phyloP scores from a whole-genome alignment of 2,797 vertebrate genomes.

The Onychomys torridus region DNA sequence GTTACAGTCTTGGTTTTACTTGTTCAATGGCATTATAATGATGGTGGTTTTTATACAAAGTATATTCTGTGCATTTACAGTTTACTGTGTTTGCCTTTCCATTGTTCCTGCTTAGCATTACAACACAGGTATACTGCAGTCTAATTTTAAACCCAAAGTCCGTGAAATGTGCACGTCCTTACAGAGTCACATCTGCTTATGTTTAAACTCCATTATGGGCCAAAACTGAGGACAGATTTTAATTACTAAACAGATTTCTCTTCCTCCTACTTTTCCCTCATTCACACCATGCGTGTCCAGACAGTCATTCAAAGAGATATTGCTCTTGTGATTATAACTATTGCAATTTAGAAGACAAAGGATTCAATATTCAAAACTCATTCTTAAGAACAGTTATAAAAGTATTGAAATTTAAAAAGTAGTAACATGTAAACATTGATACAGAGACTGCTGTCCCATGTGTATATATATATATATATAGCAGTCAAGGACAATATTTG shows the following conservation, averaged over 20 bases:
- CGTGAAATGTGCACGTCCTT: conserved; percentile 82
- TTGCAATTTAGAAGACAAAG: conserved; percentile 89
- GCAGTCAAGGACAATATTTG: conserved; percentile 85
- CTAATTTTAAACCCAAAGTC: conserved; percentile 83
- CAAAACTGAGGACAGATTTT: conserved; percentile 51
- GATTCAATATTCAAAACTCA: conserved; percentile 90
- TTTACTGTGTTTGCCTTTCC: conserved; percentile 76
- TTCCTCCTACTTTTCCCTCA: conserved; percentile 63
- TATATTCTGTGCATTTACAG: conserved; percentile 75
- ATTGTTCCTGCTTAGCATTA: conserved; percentile 79
- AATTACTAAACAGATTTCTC: conserved; percentile 70
- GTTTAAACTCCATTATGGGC: conserved; percentile 59
- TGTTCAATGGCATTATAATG: conserved; percentile 66
- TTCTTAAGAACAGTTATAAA: conserved; percentile 95
- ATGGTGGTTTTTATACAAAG: conserved; percentile 58
- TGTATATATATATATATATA: conserved; percentile 61
- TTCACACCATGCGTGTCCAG: conserved; percentile 83
- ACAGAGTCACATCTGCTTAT: conserved; percentile 68
- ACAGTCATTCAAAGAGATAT: conserved; percentile 91
- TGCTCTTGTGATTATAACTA: conserved; percentile 89
- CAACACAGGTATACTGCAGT: conserved; percentile 78
- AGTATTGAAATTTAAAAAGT: conserved; percentile 97
- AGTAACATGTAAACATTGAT: conserved; percentile 97
- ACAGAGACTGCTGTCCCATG: conserved; percentile 90
- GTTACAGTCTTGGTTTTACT: conserved; percentile 72